These are phyloP conservation scores for Serinus canaria DNA, from an alignment of 2,113 vertebrate genomes.

Conservation along the genomic window DNA sequence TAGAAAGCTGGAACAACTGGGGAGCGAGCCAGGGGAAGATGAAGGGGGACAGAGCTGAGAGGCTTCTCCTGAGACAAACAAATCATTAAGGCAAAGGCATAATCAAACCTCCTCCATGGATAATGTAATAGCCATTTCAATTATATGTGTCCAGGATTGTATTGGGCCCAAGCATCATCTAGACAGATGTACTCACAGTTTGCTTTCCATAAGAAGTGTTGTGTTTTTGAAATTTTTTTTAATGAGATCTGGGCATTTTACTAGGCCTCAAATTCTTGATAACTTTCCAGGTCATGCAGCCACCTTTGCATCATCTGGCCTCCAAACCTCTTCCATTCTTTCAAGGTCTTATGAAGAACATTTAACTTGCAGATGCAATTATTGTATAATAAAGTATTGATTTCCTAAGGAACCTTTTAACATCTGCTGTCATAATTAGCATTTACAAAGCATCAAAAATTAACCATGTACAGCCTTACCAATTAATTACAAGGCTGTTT, in stretches of 20 bases:
- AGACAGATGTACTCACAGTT: conserved; percentile 51
- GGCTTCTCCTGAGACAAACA: conserved; percentile 50
- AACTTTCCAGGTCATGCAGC: conserved; percentile 66
- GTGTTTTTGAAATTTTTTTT: conserved; percentile 58
- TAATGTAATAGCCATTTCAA: conserved; percentile 47
- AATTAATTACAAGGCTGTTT: conserved; percentile 60
- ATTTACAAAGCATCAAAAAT: conserved; percentile 70
- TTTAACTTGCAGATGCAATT: conserved; percentile 76
- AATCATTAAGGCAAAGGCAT: conserved; percentile 55
- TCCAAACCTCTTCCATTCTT: conserved; percentile 67
- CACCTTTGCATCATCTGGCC: conserved; percentile 67
- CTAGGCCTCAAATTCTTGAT: conserved; percentile 61
- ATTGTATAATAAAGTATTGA: conserved; percentile 82
- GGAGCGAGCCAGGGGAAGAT: conserved; percentile 58
- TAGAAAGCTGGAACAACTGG: conserved; percentile 60
- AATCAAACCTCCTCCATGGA: conserved; percentile 33
- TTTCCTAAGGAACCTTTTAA: conserved; percentile 73
- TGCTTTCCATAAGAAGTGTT: conserved; percentile 58
- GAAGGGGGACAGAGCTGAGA: conserved; percentile 54
- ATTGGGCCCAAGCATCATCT: conserved; percentile 43
- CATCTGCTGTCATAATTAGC: conserved; percentile 75
- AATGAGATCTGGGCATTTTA: conserved; percentile 57
- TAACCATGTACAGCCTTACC: conserved; percentile 58
- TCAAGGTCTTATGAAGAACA: conserved; percentile 59
- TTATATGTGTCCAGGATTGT: conserved; percentile 46